Conservation (phyloP, 2,113 vertebrate genomes). For the Cyphomyrus discorhynchus region DNA sequence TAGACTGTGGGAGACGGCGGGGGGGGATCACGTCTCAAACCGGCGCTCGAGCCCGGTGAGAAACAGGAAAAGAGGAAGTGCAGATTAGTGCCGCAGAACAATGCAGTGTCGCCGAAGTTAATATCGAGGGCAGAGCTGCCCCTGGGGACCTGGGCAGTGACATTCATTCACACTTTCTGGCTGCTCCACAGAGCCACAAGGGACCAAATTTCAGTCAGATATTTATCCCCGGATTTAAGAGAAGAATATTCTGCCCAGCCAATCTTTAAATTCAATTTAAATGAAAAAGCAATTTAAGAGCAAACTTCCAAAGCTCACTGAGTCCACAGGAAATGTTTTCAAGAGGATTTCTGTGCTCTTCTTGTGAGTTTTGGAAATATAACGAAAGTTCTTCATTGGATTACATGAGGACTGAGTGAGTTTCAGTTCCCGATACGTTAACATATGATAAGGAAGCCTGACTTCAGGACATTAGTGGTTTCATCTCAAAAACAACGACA, state of each 20-base stretch:
- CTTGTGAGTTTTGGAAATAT: neutral
- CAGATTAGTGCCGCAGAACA: constrained; percentile 16
- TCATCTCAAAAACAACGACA: neutral
- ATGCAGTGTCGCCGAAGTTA: neutral
- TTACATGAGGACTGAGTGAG: neutral
- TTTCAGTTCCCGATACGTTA: neutral
- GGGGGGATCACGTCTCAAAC: neutral
- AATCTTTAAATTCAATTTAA: neutral
- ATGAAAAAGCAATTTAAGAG: neutral
- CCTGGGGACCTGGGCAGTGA: constrained; percentile 36
- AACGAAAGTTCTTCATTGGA: neutral
- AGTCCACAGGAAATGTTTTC: neutral
- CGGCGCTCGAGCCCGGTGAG: neutral
- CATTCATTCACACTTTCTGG: constrained; percentile 35
- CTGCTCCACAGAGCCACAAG: neutral
- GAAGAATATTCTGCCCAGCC: neutral
- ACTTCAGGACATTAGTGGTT: neutral
- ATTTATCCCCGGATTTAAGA: neutral
- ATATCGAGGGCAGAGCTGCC: neutral
- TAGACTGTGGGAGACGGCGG: neutral
- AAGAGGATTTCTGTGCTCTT: neutral
- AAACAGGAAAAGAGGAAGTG: constrained; percentile 30
- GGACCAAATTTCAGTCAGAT: neutral
- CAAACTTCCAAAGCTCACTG: neutral
- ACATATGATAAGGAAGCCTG: neutral